phyloP scores from a whole-genome alignment of 2,888 invertebrate genomes.

The Metacarcinus magister region DNA sequence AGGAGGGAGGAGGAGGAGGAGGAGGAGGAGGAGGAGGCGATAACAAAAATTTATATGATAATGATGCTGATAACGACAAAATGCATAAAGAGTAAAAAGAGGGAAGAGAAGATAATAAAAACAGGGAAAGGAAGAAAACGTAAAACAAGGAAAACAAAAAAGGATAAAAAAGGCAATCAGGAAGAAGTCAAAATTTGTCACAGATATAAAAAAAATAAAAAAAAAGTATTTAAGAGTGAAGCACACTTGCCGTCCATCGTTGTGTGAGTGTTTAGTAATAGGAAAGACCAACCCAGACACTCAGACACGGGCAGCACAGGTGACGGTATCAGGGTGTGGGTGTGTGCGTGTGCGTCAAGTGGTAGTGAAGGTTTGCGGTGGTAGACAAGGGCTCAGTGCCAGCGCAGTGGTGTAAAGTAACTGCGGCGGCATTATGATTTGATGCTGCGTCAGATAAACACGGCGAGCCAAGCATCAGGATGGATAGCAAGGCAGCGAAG shows the following conservation, averaged over 20 bases:
- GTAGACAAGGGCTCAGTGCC: slow-evolving; percentile 26
- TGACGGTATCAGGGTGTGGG: neutral
- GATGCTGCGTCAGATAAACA: slow-evolving; percentile 27
- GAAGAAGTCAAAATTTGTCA: neutral
- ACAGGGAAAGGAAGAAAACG: neutral
- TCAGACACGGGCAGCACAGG: neutral
- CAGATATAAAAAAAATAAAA: neutral
- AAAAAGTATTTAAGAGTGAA: neutral
- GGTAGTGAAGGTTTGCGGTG: slow-evolving; percentile 20
- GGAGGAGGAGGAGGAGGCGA: too few species aligned
- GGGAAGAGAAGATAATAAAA: neutral
- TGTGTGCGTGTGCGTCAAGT: neutral
- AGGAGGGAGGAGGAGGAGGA: neutral
- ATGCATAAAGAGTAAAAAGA: neutral
- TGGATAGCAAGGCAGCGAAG: neutral
- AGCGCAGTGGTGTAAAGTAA: neutral
- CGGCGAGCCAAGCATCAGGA: neutral
- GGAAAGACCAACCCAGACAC: neutral
- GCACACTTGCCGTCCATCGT: neutral
- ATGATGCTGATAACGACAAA: neutral
- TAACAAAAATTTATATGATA: neutral
- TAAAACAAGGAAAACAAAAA: neutral
- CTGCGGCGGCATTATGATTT: neutral
- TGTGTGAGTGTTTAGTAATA: neutral
- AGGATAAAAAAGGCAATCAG: neutral